phyloP scores from a whole-genome alignment of 2,797 vertebrate genomes.

The Linurgus olivaceus region DNA sequence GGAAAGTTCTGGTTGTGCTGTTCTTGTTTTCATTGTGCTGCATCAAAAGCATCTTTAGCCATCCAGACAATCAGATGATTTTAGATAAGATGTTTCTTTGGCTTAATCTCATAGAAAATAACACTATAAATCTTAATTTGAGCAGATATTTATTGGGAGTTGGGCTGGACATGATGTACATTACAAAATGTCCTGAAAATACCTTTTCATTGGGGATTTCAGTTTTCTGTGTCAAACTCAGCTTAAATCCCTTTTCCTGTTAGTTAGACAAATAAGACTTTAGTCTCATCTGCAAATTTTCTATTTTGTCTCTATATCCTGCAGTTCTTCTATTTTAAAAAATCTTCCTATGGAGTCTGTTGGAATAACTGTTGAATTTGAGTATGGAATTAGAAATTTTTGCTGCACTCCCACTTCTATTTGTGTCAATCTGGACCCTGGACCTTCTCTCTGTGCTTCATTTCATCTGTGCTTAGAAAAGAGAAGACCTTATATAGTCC shows the following conservation, averaged over 20 bases:
- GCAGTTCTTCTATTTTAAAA: neutral
- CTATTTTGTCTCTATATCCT: neutral
- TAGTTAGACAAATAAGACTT: neutral
- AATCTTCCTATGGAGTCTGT: neutral
- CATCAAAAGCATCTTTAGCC: constrained; percentile 18
- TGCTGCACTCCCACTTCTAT: neutral
- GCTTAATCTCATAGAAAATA: neutral
- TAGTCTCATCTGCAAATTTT: neutral
- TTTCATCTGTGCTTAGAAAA: neutral
- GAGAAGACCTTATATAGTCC: neutral
- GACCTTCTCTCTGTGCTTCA: neutral
- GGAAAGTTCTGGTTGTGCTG: neutral
- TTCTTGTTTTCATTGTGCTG: neutral
- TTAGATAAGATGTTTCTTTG: neutral
- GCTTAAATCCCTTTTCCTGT: neutral
- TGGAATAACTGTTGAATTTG: neutral
- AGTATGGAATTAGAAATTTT: neutral
- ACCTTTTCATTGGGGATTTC: neutral
- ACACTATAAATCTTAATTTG: neutral
- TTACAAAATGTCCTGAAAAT: neutral
- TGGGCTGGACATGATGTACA: neutral
- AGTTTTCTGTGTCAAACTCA: neutral
- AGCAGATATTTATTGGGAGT: neutral
- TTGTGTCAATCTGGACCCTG: neutral
- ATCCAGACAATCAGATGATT: neutral